These are phyloP conservation scores for Uropetala carovei DNA, from an alignment of 2,888 invertebrate genomes.

Conservation along the genomic window DNA sequence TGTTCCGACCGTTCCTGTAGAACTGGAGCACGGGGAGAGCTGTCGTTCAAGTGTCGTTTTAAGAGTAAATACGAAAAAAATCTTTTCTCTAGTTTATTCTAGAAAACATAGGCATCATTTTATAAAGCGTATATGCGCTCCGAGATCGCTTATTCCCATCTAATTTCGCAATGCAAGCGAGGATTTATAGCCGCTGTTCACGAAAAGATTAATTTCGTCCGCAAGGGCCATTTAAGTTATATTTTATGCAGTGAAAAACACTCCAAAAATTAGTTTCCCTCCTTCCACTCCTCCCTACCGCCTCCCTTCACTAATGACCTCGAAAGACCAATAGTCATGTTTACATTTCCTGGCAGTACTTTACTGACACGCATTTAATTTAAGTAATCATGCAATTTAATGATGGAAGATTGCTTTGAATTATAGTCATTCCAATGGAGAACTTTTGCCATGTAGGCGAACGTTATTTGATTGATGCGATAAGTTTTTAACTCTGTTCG, in stretches of 20 bases:
- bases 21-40: no score
- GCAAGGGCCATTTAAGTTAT: neutral
- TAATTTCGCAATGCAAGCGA: neutral
- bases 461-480: neutral
- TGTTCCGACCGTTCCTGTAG: no score
- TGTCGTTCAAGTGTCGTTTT: no score
- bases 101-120: neutral
- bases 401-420: neutral
- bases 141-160: no score
- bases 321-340: neutral
- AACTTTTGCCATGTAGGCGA: neutral
- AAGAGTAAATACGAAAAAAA: no score
- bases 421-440: neutral
- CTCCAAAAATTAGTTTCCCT: constrained; percentile 36
- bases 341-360: neutral
- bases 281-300: neutral
- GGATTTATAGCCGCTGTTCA: neutral
- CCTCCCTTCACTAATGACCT: neutral
- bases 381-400: neutral
- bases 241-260: constrained; percentile 35
- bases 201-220: constrained; percentile 16
- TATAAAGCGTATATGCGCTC: neutral
- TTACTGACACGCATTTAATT: neutral
- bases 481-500: neutral
- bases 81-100: neutral